A percentile compares a stretch with the other conserved stretches of the same genome.
phyloP scores from a whole-genome alignment of 2,888 invertebrate species.

The Conistra vaccinii region DNA sequence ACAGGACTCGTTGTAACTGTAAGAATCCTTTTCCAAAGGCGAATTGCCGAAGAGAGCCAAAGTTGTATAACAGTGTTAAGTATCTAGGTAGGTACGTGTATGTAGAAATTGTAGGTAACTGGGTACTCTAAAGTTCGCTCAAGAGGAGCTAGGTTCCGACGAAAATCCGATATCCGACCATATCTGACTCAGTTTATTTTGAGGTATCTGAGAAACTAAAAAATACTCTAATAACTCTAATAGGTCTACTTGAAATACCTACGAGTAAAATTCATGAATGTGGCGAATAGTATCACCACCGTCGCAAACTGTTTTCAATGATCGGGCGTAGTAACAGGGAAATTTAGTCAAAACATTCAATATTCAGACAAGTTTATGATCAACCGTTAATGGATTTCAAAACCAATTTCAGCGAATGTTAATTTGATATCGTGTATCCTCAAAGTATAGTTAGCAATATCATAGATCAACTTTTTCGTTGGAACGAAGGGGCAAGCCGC shows the following conservation, averaged over 20 bases:
- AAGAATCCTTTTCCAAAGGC: background rate
- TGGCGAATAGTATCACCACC: background rate
- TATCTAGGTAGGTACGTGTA: background rate
- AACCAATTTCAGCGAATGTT: conserved; percentile 49
- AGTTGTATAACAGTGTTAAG: conserved; percentile 9
- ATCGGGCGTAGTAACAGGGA: background rate
- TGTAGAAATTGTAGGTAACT: background rate
- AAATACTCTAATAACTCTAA: background rate
- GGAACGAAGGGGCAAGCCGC: conserved; percentile 54
- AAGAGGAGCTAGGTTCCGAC: background rate
- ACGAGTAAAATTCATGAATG: conserved; percentile 2
- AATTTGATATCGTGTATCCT: conserved; percentile 57
- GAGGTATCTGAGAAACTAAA: background rate
- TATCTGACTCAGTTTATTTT: background rate
- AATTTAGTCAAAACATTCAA: conserved; percentile 17
- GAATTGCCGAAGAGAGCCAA: conserved; percentile 4
- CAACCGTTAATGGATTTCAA: conserved; percentile 42
- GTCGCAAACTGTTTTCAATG: background rate
- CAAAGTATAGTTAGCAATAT: conserved; percentile 55
- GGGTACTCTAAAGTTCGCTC: conserved; percentile 17
- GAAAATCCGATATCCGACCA: conserved; percentile 8
- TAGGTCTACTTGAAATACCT: background rate
- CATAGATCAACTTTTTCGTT: conserved; percentile 61
- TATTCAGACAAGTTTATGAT: conserved; percentile 32
- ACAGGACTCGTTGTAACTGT: background rate